phyloP scores from a whole-genome alignment of 30 jellyfish, hydroid and myxozoan genomes.

The Aurelia aurita region DNA sequence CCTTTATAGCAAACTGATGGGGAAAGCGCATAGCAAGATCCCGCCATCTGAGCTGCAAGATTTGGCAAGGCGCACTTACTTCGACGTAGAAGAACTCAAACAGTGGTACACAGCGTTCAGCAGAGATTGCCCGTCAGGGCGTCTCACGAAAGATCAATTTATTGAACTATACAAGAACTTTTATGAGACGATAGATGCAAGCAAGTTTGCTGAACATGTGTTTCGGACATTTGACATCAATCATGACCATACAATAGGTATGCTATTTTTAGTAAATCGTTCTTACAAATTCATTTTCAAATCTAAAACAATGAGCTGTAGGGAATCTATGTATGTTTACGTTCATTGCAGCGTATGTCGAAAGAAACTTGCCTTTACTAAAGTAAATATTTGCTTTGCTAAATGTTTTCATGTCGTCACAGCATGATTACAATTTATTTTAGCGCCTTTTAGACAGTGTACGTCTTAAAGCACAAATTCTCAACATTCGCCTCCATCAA shows the following conservation, averaged over 20 bases:
- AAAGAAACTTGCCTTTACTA: too few species aligned
- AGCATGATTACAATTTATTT: too few species aligned
- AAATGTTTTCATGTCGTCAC: too few species aligned
- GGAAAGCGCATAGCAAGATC: constrained; percentile 83
- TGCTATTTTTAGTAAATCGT: constrained; percentile 1
- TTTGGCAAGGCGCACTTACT: constrained; percentile 78
- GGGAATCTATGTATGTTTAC: too few species aligned
- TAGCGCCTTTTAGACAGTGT: too few species aligned
- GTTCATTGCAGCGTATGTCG: too few species aligned
- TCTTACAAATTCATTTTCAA: too few species aligned
- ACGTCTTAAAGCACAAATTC: too few species aligned
- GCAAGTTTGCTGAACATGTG: constrained; percentile 96
- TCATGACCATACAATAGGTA: constrained; percentile 93
- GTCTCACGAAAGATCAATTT: constrained; percentile 83
- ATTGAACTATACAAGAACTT: constrained; percentile 83
- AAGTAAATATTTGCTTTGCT: too few species aligned
- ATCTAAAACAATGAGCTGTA: too few species aligned
- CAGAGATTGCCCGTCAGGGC: constrained; percentile 92
- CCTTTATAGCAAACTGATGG: constrained; percentile 79
- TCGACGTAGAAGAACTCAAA: constrained; percentile 90
- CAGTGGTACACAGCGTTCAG: constrained; percentile 91
- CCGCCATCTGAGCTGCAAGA: constrained; percentile 94
- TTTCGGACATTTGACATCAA: constrained; percentile 93
- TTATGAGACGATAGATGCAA: constrained; percentile 86
- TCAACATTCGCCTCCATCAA: too few species aligned